phyloP scores from a whole-genome alignment of 2,888 invertebrate species.

The Ochropleura leucogaster region DNA sequence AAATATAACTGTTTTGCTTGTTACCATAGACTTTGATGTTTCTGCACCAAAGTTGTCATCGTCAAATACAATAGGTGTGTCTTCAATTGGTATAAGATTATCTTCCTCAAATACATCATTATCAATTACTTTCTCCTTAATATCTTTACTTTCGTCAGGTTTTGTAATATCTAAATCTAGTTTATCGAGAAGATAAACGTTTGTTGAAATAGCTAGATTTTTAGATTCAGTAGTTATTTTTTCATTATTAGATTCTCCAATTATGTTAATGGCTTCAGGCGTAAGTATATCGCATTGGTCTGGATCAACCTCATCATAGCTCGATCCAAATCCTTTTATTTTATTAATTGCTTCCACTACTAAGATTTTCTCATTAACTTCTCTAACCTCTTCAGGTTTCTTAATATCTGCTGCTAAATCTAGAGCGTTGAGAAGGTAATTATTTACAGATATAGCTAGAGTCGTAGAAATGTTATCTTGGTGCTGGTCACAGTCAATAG shows the following conservation, averaged over 20 bases:
- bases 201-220: slow-evolving; percentile 50
- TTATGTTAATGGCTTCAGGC: slow-evolving; percentile 63
- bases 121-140: slow-evolving; percentile 2
- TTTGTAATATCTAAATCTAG: slow-evolving; percentile 26
- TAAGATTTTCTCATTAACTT: slow-evolving; percentile 5
- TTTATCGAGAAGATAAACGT: slow-evolving; percentile 44
- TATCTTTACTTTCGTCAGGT: slow-evolving; percentile 2
- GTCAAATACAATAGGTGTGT: neutral
- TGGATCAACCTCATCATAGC: slow-evolving; percentile 25
- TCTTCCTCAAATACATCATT: neutral
- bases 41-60: slow-evolving; percentile 8
- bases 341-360: slow-evolving; percentile 4
- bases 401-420: slow-evolving; percentile 15
- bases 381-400: neutral
- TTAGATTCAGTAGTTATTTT: slow-evolving; percentile 33
- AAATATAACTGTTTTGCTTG: slow-evolving; percentile 24
- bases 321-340: slow-evolving; percentile 33
- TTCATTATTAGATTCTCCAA: slow-evolving; percentile 28
- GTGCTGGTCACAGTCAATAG: slow-evolving; percentile 51
- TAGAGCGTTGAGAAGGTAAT: slow-evolving; percentile 45
- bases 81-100: neutral
- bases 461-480: slow-evolving; percentile 45
- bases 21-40: slow-evolving; percentile 25
- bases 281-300: slow-evolving; percentile 41
- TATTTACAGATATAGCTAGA: slow-evolving; percentile 49